Conservation (phyloP, 2,797 vertebrate species). For the Platyrinchus mystaceus region DNA sequence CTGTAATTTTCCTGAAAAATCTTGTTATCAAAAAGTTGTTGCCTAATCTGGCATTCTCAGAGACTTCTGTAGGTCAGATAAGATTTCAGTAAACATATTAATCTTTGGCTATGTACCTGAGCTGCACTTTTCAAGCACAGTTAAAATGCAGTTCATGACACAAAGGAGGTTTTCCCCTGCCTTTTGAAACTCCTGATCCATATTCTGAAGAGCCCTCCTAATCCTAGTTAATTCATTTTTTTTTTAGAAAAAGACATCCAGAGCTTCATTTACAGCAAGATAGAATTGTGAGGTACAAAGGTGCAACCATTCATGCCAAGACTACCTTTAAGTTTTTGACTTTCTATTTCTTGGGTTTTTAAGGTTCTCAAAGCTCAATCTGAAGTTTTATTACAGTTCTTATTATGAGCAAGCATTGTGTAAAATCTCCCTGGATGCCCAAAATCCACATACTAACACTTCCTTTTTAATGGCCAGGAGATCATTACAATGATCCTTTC, state of each 20-base stretch:
- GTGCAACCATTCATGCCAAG: neutral
- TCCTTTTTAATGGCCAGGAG: neutral
- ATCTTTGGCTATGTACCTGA: neutral
- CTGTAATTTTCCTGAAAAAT: slow-evolving; percentile 39
- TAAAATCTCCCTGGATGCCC: neutral
- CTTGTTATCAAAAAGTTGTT: slow-evolving; percentile 1
- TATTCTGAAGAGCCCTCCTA: neutral
- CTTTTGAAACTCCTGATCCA: neutral
- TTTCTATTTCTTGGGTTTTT: neutral
- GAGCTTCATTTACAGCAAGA: neutral
- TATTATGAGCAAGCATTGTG: neutral
- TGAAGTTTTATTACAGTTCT: neutral
- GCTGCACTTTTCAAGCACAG: neutral
- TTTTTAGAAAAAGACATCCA: neutral
- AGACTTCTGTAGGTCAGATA: slow-evolving; percentile 16
- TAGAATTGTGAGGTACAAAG: neutral
- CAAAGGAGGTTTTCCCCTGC: neutral
- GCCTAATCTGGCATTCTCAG: slow-evolving; percentile 20
- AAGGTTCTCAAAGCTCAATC: neutral
- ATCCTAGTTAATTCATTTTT: neutral
- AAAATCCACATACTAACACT: neutral
- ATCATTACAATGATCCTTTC: neutral
- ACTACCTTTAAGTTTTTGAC: neutral
- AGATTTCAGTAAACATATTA: slow-evolving; percentile 21
- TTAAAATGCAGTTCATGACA: neutral